These are phyloP conservation scores for Proctacanthus coquilletti DNA, from an alignment of 1,140 invertebrate species.

Conservation along the genomic window DNA sequence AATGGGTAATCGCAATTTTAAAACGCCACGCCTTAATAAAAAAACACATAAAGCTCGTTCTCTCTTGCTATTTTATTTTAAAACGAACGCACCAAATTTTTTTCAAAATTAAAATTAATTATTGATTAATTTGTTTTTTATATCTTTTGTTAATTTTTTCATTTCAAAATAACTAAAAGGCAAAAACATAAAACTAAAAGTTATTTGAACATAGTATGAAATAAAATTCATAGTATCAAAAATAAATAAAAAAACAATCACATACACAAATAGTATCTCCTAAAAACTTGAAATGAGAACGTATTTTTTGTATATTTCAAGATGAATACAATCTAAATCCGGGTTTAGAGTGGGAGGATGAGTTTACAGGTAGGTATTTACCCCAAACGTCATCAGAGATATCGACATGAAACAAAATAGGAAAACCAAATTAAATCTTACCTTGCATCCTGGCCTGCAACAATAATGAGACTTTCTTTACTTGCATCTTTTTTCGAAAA, in stretches of 20 bases:
- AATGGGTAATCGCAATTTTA: no score
- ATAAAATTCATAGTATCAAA: background rate
- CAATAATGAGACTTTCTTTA: background rate
- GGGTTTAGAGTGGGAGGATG: slow-evolving; percentile 99
- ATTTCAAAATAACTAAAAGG: background rate
- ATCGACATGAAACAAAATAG: slow-evolving; percentile 32
- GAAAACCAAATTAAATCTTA: slow-evolving; percentile 9
- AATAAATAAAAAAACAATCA: slow-evolving; percentile 5
- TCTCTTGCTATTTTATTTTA: background rate
- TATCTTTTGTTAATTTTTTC: background rate
- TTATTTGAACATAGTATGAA: no score
- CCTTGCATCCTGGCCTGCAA: background rate
- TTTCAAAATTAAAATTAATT: no score
- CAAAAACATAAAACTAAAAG: no score
- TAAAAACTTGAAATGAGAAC: slow-evolving; percentile 22
- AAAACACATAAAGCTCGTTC: background rate
- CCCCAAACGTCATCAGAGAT: slow-evolving; percentile 24
- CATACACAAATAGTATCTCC: slow-evolving; percentile 6
- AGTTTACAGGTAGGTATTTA: slow-evolving; percentile 93
- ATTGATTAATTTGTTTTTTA: background rate
- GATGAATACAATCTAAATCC: slow-evolving; percentile 98
- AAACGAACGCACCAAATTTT: background rate
- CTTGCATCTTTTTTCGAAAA: background rate
- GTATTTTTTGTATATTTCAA: slow-evolving; percentile 69
- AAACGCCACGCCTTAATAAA: no score